Evolutionary conservation across 1,140 invertebrate species (phyloP), one percentile per base, ranked within the genome.

Genomic region (Lamellibrachia luymesi): DNA sequence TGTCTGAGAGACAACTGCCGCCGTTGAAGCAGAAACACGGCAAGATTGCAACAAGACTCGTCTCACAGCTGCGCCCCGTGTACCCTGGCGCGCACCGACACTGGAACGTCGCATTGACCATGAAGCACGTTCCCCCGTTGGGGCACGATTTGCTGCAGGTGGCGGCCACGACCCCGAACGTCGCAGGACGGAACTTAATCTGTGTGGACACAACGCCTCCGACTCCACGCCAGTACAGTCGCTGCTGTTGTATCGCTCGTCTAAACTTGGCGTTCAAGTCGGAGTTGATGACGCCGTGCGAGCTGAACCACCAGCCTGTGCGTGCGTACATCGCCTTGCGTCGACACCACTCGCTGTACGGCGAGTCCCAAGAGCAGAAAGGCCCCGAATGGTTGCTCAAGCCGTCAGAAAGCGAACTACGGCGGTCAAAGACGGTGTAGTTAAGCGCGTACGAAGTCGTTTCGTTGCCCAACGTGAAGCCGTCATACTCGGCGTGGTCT

Each of bases 301-400:
- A 13, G 91, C 51, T n/a, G 91, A 91, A 91, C 91, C 91, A 91
- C 91, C 91, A 91, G 91, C 91, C 25, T 4, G 91, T 50, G 8
- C 91, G 5, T 51, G 13, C 49, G 25, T 50, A 50, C 49, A 50
- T 91, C 49, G 91, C 91, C 10, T 22, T 13, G 22, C 51, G 91
- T 4, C 91, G 91, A 50, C 91, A 50, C 13, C 2, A n/a, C 49
- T 50, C 49, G 91, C 91, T 50, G 7, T 17, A 17, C 90, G 91
- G 91, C 10, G 91, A 51, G 91, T 51, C 91, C 51, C 22, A 50
- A n/a, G 13, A 50, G 91, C 91, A 51, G 49, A 91, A 91, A 8
- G 91, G 49, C 13, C 51, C 91, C 7, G 49, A 22, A 13, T 50
- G 91, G 49, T 91, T 22, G 91, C 13, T 22, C n/a, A 50, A 13